Evolutionary conservation across 35 echinoderm and acorn worm genomes (phyloP), one percentile per base, ranked within the genome.

Genomic region (Ptychodera flava): DNA sequence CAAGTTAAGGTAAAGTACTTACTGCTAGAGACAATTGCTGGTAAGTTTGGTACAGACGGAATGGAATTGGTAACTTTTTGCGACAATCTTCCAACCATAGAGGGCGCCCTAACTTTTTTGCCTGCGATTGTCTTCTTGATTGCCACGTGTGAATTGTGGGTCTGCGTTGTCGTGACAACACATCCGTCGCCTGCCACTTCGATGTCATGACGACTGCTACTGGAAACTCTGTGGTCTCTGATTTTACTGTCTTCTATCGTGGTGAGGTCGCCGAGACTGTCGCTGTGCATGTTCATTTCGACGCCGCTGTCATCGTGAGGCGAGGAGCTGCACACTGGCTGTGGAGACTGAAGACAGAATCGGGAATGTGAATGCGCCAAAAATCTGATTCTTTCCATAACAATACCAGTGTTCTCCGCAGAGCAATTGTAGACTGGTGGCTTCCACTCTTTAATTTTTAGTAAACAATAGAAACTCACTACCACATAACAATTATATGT

Each of bases 251-350:
- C 95, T 16, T 93, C 92, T 35, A 93, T 93, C 82, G 77, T 87
- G 1, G 91, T 97, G 38, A 97, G 88, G 75, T 94, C 93, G 6
- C 89, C 86, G 30, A 95, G 80, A 75, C 93, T 95, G 29, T 90
- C 93, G 16, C 87, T 91, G 35, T 83, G 79, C 1, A 91, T 79
- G 85, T 93, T 97, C 94, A 97, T 97, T 38, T 97, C 95, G 14
- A 97, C 95, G 1, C 95, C 95, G 81, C 95, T 97, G 85, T 97
- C 95, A 37, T 97, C 93, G 88, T 97, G 95, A 1, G 95, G 95
- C 2, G 95, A 97, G 80, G 87, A 88, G 84, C 95, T 36, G 1
- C 82, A 34, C 37, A 36, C 82, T 83, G 82, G 82, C 1, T 36
- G 34, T 36, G 37, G 33, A 0, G 34, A n/a, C 14, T 83, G 82